phyloP scores from a whole-genome alignment of 2,888 invertebrate species.

The Anthoptus insignis region DNA sequence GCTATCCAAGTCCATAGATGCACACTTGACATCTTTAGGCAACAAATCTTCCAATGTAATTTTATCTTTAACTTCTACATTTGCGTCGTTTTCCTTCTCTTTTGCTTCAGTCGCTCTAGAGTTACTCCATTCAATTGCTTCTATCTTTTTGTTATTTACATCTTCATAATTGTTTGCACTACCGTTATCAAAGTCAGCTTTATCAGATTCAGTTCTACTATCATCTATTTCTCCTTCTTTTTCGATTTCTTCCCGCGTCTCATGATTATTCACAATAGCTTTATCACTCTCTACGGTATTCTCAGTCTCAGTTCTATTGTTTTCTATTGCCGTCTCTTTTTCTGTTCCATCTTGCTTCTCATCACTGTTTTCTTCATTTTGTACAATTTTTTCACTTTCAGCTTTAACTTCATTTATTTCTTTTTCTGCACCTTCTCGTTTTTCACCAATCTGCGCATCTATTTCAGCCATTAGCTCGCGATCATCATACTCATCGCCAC shows the following conservation, averaged over 20 bases:
- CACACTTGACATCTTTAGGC: slow-evolving; percentile 42
- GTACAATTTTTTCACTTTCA: background rate
- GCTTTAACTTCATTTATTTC: background rate
- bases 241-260: too few species aligned
- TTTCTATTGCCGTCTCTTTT: too few species aligned
- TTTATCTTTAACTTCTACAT: slow-evolving; percentile 6
- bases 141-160: background rate
- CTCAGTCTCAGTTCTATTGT: too few species aligned
- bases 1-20: slow-evolving; percentile 55
- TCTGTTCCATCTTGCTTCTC: too few species aligned
- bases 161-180: too few species aligned
- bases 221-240: too few species aligned
- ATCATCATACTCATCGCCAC: slow-evolving; percentile 54
- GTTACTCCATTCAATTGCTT: background rate
- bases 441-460: slow-evolving; percentile 57
- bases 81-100: background rate
- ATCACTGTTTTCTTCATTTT: too few species aligned
- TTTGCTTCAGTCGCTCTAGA: background rate
- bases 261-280: too few species aligned
- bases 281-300: too few species aligned
- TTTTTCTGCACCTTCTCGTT: background rate
- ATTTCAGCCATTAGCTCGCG: slow-evolving; percentile 56
- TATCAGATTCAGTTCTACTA: too few species aligned
- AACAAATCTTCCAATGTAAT: slow-evolving; percentile 18
- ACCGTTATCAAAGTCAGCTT: too few species aligned